Evolutionary conservation across 2,113 vertebrate species (phyloP).

Genomic region (Tamias sibiricus): DNA sequence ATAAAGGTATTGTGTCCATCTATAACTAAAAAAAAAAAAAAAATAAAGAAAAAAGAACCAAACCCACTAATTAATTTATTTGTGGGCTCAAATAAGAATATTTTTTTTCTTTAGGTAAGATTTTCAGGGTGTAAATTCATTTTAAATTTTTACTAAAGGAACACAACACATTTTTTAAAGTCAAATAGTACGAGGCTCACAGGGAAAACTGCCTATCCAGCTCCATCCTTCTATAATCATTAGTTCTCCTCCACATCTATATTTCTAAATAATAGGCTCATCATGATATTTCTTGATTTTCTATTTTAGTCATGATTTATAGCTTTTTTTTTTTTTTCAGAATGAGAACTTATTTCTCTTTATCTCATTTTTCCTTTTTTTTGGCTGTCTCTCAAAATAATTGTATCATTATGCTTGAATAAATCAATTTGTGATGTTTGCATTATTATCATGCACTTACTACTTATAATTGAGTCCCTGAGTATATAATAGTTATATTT

Average conservation of each 20-base stretch:
- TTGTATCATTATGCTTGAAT: not conserved
- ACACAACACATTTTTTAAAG: not conserved
- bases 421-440: not conserved
- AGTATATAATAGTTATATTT: not conserved
- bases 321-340: slow-evolving; percentile 30
- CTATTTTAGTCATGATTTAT: not conserved
- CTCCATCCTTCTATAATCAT: not conserved
- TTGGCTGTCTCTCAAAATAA: not conserved
- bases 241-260: not conserved
- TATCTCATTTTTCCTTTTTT: not conserved
- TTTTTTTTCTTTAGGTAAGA: not conserved
- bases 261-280: not conserved
- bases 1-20: too few relatives aligned
- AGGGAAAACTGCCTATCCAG: not conserved
- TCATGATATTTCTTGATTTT: not conserved
- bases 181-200: not conserved
- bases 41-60: not conserved
- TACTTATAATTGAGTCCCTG: not conserved
- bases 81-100: slow-evolving; percentile 14
- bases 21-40: too few relatives aligned
- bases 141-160: slow-evolving; percentile 27
- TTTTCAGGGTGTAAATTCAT: slow-evolving; percentile 15
- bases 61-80: not conserved
- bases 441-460: not conserved
- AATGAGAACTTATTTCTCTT: not conserved